Conservation (phyloP, 2,888 invertebrate genomes). For the Toxonevra muliebris region DNA sequence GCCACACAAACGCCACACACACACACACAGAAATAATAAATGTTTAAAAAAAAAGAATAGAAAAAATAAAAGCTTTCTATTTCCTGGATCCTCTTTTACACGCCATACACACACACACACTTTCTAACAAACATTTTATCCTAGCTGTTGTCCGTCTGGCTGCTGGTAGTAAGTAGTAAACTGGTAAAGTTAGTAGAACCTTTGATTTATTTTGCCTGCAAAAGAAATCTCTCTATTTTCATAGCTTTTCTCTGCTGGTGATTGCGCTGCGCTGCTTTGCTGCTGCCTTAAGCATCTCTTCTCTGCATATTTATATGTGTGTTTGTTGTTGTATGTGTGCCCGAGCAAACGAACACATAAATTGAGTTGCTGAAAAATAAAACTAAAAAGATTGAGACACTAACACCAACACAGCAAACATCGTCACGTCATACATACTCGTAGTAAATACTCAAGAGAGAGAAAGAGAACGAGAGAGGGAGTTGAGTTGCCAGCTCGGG, state of each 20-base stretch:
- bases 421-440: not conserved
- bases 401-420: constrained; percentile 8
- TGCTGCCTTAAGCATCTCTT: not conserved
- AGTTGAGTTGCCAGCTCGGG: too few relatives aligned
- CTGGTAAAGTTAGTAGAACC: constrained; percentile 55
- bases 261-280: not conserved
- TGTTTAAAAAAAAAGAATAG: not conserved
- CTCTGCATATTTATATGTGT: not conserved
- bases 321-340: not conserved
- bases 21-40: constrained; percentile 4
- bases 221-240: constrained; percentile 57
- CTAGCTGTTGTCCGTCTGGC: too few relatives aligned
- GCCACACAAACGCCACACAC: constrained; percentile 21
- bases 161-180: constrained; percentile 35
- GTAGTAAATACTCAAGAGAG: too few relatives aligned
- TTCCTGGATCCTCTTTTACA: too few relatives aligned
- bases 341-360: constrained; percentile 37
- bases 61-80: not conserved
- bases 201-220: constrained; percentile 60
- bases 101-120: constrained; percentile 2
- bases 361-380: constrained; percentile 38
- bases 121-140: not conserved
- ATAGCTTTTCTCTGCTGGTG: constrained; percentile 38
- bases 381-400: constrained; percentile 34
- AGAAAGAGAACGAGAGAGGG: not conserved